These are phyloP conservation scores for Nymphalis c-album DNA, from an alignment of 2,888 invertebrate species.

Conservation along the genomic window DNA sequence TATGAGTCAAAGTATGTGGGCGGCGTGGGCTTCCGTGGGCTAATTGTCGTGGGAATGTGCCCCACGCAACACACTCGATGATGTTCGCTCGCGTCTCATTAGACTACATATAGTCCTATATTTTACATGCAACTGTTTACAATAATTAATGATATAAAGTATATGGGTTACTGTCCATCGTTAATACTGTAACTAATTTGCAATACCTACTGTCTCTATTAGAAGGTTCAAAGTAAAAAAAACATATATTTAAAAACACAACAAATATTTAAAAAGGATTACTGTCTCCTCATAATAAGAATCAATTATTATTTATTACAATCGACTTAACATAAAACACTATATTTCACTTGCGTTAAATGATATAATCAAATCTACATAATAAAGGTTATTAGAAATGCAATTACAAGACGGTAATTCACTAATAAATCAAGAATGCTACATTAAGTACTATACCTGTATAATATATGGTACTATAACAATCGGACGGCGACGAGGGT, in stretches of 20 bases:
- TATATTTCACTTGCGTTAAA: background rate
- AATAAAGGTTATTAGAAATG: conserved; percentile 1
- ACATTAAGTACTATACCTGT: conserved; percentile 26
- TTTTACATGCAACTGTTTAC: background rate
- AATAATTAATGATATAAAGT: background rate
- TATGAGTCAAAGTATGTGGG: conserved; percentile 47
- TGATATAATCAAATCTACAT: background rate
- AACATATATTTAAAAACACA: too few species aligned
- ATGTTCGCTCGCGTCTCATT: conserved; percentile 15
- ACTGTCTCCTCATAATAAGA: too few species aligned
- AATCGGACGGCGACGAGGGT: conserved; percentile 30
- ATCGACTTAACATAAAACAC: too few species aligned
- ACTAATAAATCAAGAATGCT: conserved; percentile 20
- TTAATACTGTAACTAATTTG: too few species aligned
- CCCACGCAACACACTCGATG: conserved; percentile 39
- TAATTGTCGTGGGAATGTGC: conserved; percentile 76
- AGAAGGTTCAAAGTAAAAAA: too few species aligned
- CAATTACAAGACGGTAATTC: conserved; percentile 10
- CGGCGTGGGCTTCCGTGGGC: conserved; percentile 56
- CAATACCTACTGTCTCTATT: too few species aligned
- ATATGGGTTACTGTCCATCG: background rate
- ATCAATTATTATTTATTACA: too few species aligned
- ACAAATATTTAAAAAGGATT: too few species aligned
- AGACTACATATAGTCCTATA: background rate
- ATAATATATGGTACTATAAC: conserved; percentile 37